Evolutionary conservation across 2,888 invertebrate genomes (phyloP), one percentile per base, ranked within the genome.

Genomic region (Mechanitis mazaeus): DNA sequence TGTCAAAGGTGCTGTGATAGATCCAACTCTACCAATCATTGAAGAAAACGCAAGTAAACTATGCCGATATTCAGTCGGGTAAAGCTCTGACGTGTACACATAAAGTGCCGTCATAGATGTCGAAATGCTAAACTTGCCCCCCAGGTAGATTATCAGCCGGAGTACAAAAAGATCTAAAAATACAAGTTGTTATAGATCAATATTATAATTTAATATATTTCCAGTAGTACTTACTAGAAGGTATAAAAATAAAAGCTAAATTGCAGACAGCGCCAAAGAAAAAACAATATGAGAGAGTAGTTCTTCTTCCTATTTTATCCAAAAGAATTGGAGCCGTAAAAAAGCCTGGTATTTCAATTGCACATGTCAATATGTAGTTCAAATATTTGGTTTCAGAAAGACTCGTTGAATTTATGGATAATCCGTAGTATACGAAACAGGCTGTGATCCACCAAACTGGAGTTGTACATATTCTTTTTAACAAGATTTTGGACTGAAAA

Each of bases 361-460:
- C 73, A 2, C 90, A 81, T 0, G 91, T 91, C 58, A 92, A 72
- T 7, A 94, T 92, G 73, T 68, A 95, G 77, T 94, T 95, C 5
- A 93, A 72, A 75, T 94, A 94, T 72, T 92, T 92, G 73, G 94
- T 91, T 9, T 94, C 94, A 28, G 92, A 91, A 35, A 95, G 81
- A 0, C 92, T 85, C 0, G 94, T 93, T 0, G 94, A 92, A 78
- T 94, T 94, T 56, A 95, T 81, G 1, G 93, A 93, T n/a, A 95
- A 79, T 0, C 95, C 95, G 71, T 94, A 95, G 78, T 94, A 95
- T 11, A 94, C 92, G 65, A 94, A 92, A 0, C 93, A 92, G 67
- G 93, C 93, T 0, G 94, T 92, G 45, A 94, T 91, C 94, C 94
- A 94, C 79, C 94, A 94, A 67, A 94, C 87, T 28, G 93, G 93